Conservation (phyloP, 1,140 invertebrate genomes). For the Cydia strobilella region DNA sequence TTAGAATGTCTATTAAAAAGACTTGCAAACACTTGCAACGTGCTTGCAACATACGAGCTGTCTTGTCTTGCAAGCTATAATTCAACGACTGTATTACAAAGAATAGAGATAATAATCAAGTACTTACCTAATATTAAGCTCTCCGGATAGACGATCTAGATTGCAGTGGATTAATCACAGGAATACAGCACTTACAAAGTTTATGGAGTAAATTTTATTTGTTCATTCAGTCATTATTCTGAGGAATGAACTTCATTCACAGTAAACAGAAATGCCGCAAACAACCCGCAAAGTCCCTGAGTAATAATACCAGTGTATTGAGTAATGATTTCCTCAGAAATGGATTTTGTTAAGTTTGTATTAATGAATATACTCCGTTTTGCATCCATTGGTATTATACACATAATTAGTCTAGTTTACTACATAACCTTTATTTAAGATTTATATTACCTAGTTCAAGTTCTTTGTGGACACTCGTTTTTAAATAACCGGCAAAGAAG, state of each 20-base stretch:
- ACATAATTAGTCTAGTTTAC: background rate
- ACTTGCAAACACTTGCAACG: constrained; percentile 18
- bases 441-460: background rate
- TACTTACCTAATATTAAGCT: constrained; percentile 4
- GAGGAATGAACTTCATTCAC: no score
- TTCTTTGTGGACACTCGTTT: background rate
- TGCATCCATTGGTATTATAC: no score
- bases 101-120: constrained; percentile 2
- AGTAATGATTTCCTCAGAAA: background rate
- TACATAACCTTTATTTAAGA: background rate
- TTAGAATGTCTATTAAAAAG: constrained; percentile 26
- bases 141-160: background rate
- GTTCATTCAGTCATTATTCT: no score
- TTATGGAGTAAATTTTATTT: background rate
- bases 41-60: constrained; percentile 6
- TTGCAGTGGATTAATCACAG: background rate
- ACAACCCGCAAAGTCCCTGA: background rate
- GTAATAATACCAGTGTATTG: constrained; percentile 15
- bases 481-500: background rate
- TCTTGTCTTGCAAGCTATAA: background rate
- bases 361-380: background rate
- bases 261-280: constrained; percentile 24
- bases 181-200: background rate
- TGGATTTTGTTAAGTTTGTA: background rate
- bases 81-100: constrained; percentile 1